phyloP scores from a whole-genome alignment of 1,140 invertebrate species.

The Psilanteris sp. region DNA sequence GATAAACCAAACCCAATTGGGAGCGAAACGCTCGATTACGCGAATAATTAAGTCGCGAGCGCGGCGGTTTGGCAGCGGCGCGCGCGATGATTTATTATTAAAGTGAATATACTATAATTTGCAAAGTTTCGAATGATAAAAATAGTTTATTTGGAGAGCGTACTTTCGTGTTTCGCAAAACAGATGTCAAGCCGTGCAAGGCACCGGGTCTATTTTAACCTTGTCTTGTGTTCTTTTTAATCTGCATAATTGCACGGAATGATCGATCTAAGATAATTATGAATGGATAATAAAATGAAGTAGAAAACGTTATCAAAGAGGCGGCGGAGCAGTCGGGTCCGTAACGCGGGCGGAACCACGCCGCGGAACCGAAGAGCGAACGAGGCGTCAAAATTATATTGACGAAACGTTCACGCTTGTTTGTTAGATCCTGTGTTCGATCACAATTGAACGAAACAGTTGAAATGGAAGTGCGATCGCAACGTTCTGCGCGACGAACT shows the following conservation, averaged over 20 bases:
- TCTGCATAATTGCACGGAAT: conserved; percentile 55
- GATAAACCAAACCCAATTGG: too few species aligned
- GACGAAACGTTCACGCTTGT: too few species aligned
- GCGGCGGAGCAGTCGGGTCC: conserved; percentile 13
- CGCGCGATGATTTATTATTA: conserved; percentile 31
- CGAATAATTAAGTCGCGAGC: too few species aligned
- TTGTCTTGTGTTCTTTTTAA: conserved; percentile 47
- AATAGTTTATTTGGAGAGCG: conserved; percentile 36
- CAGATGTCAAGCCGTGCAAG: conserved; percentile 50
- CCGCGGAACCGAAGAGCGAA: too few species aligned
- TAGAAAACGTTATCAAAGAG: neutral
- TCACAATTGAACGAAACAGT: too few species aligned
- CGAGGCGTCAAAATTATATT: too few species aligned
- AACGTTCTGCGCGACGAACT: too few species aligned
- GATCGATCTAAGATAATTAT: conserved; percentile 61
- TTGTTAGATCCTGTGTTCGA: too few species aligned
- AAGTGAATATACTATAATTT: conserved; percentile 20
- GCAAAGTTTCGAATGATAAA: conserved; percentile 46
- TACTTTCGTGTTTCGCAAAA: conserved; percentile 40
- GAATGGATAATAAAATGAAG: conserved; percentile 43
- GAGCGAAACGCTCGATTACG: too few species aligned
- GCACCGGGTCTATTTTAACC: conserved; percentile 59
- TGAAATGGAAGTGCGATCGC: too few species aligned
- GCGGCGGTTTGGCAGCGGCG: too few species aligned
- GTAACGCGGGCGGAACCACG: too few species aligned